These are phyloP conservation scores for Heteractis magnifica DNA, from an alignment of 92 coral and sea anemone species.

Conservation along the genomic window DNA sequence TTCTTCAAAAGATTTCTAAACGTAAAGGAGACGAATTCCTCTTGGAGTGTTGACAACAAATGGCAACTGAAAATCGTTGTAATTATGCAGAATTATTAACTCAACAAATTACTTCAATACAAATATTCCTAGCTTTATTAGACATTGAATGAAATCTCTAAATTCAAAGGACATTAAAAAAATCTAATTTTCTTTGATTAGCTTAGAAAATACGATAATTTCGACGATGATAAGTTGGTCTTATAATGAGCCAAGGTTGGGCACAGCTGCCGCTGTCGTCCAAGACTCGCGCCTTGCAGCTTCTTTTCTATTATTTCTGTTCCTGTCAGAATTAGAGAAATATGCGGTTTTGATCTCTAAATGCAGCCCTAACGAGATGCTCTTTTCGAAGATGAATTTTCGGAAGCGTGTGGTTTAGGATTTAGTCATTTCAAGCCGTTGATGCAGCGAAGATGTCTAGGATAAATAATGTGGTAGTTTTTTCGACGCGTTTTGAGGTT, in stretches of 20 bases:
- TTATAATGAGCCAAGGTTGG: slow-evolving; percentile 19
- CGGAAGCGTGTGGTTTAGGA: slow-evolving; percentile 20
- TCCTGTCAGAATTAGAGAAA: not conserved
- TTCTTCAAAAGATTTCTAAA: not conserved
- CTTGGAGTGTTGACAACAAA: not conserved
- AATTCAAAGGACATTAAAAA: slow-evolving; percentile 24
- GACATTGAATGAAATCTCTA: slow-evolving; percentile 9
- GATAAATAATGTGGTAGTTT: not conserved
- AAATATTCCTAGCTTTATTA: slow-evolving; percentile 8
- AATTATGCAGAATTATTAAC: slow-evolving; percentile 29
- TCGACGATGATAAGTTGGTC: slow-evolving; percentile 11
- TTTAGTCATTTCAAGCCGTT: slow-evolving; percentile 37
- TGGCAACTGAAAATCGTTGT: not conserved
- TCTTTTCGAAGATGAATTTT: slow-evolving; percentile 25
- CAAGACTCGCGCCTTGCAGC: not conserved
- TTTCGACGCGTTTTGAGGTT: not conserved
- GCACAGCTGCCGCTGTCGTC: slow-evolving; percentile 12
- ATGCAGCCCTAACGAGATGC: slow-evolving; percentile 11
- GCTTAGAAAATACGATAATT: slow-evolving; percentile 19
- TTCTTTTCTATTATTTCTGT: not conserved
- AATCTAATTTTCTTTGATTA: slow-evolving; percentile 37
- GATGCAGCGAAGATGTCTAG: not conserved
- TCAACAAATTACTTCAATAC: not conserved
- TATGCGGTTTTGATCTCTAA: slow-evolving; percentile 27
- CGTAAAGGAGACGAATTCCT: not conserved